These are phyloP conservation scores for Palythoa heliodiscus DNA, from an alignment of 92 coral and sea anemone species.

Conservation along the genomic window DNA sequence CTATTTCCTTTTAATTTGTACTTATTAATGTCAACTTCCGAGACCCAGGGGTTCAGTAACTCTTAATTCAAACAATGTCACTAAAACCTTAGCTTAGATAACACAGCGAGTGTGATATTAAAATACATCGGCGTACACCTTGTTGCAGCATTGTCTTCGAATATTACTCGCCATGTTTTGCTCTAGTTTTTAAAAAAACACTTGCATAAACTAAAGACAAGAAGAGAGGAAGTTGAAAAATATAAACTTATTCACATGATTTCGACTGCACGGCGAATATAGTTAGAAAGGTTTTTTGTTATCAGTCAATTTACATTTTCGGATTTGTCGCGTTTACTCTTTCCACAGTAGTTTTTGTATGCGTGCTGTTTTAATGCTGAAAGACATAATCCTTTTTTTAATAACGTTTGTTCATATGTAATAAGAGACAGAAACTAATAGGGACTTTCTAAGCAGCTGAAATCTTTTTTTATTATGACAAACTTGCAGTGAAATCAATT, in stretches of 20 bases:
- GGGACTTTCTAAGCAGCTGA: constrained; percentile 65
- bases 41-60: constrained; percentile 42
- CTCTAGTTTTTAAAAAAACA: background rate
- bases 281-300: background rate
- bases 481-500: constrained; percentile 86
- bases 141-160: background rate
- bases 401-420: constrained; percentile 1
- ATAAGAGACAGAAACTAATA: constrained; percentile 5
- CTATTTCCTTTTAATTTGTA: constrained; percentile 43
- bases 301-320: background rate
- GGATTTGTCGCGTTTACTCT: background rate
- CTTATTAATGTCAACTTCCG: constrained; percentile 33
- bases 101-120: background rate
- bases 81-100: constrained; percentile 1
- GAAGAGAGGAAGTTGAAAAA: constrained; percentile 37
- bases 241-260: constrained; percentile 7
- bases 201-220: constrained; percentile 14
- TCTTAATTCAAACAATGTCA: constrained; percentile 37
- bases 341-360: background rate
- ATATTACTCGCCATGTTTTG: constrained; percentile 13
- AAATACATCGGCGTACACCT: background rate
- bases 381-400: background rate
- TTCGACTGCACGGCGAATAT: background rate
- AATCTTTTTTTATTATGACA: constrained; percentile 51
- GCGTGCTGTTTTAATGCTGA: background rate